Evolutionary conservation across 1,140 invertebrate genomes (phyloP), one percentile per base, ranked within the genome.

Genomic region (Meloidogyne floridensis): DNA sequence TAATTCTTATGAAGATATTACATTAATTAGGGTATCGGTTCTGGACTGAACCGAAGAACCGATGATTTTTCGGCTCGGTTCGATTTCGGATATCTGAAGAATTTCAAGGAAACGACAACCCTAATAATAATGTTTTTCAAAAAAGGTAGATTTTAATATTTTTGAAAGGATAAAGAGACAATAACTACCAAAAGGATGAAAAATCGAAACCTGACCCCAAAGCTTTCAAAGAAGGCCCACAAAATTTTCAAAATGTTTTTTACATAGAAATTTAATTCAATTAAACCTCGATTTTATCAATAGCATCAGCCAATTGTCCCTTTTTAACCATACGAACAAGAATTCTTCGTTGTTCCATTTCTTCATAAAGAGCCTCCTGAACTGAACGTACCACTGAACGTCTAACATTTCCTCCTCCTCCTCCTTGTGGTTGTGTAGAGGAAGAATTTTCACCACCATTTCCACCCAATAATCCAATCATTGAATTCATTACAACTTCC

Each of bases 231-330:
- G 94, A 94, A 8, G 96, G 96, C n/a, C n/a, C n/a, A 92, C 96
- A 98, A 80, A 96, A 91, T 87, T 94, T 93, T 90, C 93, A 54
- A 76, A 42, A 53, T 73, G 5, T 13, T 3, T n/a, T 11, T 32
- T 32, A 32, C n/a, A n/a, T n/a, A n/a, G n/a, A n/a, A n/a, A 13
- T 13, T n/a, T 6, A 5, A 15, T 13, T 18, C n/a, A 69, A 81
- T 93, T 20, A 69, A 20, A 71, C 59, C 18, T 83, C 73, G 18
- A 79, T 84, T 65, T 42, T 69, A 11, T 75, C 51, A 56, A 98
- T 96, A 71, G 97, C 96, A 91, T 98, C 96, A 18, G 95, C 94
- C 93, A 98, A 96, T 87, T 94, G 93, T 20, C 96, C 96, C 72
- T 94, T 93, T 87, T 97, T 91, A 86, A 98, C 94, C 88, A 98